A percentile compares a stretch with the other conserved stretches of the same genome.
phyloP scores from a whole-genome alignment of 2,113 vertebrate species.

The Acrocephalus kingi region DNA sequence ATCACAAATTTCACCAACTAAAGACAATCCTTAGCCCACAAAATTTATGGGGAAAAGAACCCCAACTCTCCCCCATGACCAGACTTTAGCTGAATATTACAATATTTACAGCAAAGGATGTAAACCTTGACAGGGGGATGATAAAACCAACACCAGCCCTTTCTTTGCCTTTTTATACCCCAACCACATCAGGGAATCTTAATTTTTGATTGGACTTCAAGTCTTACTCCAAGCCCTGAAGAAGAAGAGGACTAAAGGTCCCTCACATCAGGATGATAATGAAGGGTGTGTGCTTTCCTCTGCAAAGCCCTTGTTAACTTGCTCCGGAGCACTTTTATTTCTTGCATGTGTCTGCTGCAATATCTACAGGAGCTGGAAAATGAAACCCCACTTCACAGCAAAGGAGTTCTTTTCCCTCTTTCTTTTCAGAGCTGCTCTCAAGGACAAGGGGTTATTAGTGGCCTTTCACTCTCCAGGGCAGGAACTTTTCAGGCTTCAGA shows the following conservation, averaged over 20 bases:
- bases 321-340: not conserved
- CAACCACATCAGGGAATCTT: not conserved
- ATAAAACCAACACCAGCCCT: not conserved
- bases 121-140: not conserved
- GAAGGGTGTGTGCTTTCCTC: not conserved
- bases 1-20: not conserved
- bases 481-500: constrained; percentile 24
- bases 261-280: not conserved
- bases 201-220: not conserved
- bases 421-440: constrained; percentile 18
- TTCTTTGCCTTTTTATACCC: not conserved
- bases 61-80: fast-evolving
- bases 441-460: constrained; percentile 45
- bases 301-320: not conserved
- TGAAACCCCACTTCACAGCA: not conserved
- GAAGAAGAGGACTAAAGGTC: not conserved
- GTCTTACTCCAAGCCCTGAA: not conserved
- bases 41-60: not conserved
- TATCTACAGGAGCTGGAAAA: not conserved
- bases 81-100: not conserved
- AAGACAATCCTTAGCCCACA: not conserved
- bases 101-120: not conserved
- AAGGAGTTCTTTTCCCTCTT: not conserved
- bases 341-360: not conserved
- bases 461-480: constrained; percentile 28